Evolutionary conservation across 2,113 vertebrate species (phyloP).

Genomic region (Cisticola juncidis): DNA sequence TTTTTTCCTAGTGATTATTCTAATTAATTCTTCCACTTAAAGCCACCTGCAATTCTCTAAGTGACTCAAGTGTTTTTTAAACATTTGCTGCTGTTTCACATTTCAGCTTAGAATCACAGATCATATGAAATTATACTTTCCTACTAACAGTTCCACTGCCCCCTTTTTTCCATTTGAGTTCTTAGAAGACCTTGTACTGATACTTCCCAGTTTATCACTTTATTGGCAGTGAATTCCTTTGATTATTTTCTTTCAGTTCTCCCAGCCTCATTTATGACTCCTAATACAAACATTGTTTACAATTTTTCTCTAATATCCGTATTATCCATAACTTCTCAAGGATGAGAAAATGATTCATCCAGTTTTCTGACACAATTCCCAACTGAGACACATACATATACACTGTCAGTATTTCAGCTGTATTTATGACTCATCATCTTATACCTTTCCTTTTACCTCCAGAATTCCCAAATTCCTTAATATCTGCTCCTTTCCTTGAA

Average conservation of each 20-base stretch:
- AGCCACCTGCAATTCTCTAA: neutral
- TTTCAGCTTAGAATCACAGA: neutral
- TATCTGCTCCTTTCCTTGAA: neutral
- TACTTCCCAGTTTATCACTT: neutral
- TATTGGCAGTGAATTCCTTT: neutral
- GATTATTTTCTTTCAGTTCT: neutral
- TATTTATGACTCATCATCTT: neutral
- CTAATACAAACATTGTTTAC: neutral
- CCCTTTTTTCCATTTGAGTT: neutral
- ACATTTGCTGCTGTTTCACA: neutral
- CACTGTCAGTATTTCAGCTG: neutral
- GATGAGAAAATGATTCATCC: neutral
- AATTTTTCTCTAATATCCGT: neutral
- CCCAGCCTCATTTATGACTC: neutral
- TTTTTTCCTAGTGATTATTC: neutral
- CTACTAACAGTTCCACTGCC: neutral
- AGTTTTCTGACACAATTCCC: neutral
- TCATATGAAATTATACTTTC: neutral
- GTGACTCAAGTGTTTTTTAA: neutral
- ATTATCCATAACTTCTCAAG: neutral
- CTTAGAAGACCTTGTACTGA: neutral
- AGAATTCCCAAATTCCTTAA: neutral
- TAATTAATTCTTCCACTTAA: neutral
- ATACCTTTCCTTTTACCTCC: neutral
- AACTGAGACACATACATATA: neutral